Conservation (phyloP, 2,888 invertebrate genomes). For the Hybos culiciformis region DNA sequence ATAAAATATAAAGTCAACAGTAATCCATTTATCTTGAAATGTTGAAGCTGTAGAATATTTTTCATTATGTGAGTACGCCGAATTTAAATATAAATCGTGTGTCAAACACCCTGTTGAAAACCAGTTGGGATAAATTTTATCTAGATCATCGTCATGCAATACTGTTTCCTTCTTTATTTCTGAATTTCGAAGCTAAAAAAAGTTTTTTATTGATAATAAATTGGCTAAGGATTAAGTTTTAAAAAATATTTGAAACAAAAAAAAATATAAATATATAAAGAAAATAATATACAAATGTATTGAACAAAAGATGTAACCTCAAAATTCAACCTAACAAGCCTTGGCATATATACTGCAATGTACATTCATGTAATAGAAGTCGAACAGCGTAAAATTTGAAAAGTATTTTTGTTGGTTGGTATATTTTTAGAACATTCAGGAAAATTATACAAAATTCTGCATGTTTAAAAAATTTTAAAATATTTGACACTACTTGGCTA, state of each 20-base stretch:
- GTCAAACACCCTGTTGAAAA: slow-evolving; percentile 41
- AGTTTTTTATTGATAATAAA: neutral
- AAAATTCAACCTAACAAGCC: no score
- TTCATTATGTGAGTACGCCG: slow-evolving; percentile 49
- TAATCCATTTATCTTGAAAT: slow-evolving; percentile 58
- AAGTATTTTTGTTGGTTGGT: no score
- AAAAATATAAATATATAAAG: no score
- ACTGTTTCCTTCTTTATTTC: neutral
- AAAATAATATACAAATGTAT: no score
- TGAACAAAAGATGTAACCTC: no score
- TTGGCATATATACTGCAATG: no score
- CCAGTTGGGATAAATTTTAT: slow-evolving; percentile 1
- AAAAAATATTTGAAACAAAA: no score
- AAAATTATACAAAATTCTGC: no score
- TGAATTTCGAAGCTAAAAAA: slow-evolving; percentile 8
- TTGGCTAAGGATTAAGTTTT: neutral
- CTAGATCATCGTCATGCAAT: neutral
- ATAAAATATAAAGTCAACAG: slow-evolving; percentile 88
- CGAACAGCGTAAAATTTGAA: no score
- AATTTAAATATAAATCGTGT: slow-evolving; percentile 52
- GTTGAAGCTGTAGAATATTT: slow-evolving; percentile 47
- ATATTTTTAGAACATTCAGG: no score
- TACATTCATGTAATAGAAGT: no score
- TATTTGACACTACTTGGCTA: neutral
- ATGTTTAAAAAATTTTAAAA: no score